phyloP scores from a whole-genome alignment of 2,797 vertebrate species.

The Myripristis jacobus region DNA sequence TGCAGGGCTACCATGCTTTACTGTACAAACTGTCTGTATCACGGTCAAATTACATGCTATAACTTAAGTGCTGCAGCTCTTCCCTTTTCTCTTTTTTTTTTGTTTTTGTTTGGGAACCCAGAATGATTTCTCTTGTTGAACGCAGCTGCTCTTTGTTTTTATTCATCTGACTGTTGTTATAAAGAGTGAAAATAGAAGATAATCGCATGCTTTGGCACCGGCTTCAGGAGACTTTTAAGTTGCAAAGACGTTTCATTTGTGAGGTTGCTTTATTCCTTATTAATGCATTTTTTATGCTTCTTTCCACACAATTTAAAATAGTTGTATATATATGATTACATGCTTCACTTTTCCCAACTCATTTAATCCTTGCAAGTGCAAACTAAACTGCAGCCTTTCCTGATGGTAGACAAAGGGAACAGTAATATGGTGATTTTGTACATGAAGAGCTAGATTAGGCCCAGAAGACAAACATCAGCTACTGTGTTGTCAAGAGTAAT shows the following conservation, averaged over 20 bases:
- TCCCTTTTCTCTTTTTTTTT: constrained; percentile 2
- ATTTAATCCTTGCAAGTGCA: constrained; percentile 45
- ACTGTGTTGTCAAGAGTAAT: constrained; percentile 28
- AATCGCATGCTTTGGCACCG: constrained; percentile 30
- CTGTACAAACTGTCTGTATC: constrained; percentile 53
- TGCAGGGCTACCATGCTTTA: constrained; percentile 61
- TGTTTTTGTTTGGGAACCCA: constrained; percentile 2
- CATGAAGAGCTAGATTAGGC: constrained; percentile 10
- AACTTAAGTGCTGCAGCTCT: constrained; percentile 37
- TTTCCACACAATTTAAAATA: constrained; percentile 48
- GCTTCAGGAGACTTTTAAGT: constrained; percentile 40
- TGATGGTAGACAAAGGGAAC: constrained; percentile 29
- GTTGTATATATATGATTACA: constrained; percentile 63
- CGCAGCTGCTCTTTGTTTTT: constrained; percentile 36
- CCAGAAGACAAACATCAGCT: constrained; percentile 38
- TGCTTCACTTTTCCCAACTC: constrained; percentile 60
- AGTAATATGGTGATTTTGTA: constrained; percentile 24
- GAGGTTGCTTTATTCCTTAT: constrained; percentile 40
- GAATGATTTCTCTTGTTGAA: constrained; percentile 29
- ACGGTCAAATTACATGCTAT: constrained; percentile 33
- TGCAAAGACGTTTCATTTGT: constrained; percentile 41
- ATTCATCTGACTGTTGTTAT: constrained; percentile 29
- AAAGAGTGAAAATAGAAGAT: constrained; percentile 7
- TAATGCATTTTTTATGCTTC: constrained; percentile 37
- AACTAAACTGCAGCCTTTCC: constrained; percentile 47